These are phyloP conservation scores for Atta cephalotes DNA, from an alignment of 1,140 invertebrate species.

Conservation along the genomic window DNA sequence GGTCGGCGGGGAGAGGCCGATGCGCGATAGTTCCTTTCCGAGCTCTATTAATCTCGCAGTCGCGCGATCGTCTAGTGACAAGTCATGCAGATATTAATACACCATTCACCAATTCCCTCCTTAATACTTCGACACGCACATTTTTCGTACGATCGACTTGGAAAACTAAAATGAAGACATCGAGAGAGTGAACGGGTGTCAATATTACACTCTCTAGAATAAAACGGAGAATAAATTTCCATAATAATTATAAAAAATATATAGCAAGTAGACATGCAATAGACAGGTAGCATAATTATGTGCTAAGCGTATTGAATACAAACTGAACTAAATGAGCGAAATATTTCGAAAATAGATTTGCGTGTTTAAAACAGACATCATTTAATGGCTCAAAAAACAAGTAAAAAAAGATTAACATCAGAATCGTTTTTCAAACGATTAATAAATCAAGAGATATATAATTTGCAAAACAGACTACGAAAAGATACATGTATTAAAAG, in stretches of 20 bases:
- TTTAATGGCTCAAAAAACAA: not conserved
- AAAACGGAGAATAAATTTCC: not conserved
- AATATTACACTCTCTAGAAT: slow-evolving; percentile 6
- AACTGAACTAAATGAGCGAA: not conserved
- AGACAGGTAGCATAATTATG: not conserved
- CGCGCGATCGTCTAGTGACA: slow-evolving; percentile 24
- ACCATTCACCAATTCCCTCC: slow-evolving; percentile 25
- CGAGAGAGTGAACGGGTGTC: not conserved
- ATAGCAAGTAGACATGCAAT: not conserved
- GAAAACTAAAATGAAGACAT: slow-evolving; percentile 9
- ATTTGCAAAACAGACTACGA: not conserved
- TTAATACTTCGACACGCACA: not conserved
- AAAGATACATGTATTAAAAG: not conserved
- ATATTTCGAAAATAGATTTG: not conserved
- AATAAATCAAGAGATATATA: not conserved
- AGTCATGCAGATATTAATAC: slow-evolving; percentile 11
- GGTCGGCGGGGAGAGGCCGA: slow-evolving; percentile 16
- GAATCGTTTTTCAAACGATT: not conserved
- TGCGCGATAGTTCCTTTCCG: slow-evolving; percentile 52
- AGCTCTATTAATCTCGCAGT: slow-evolving; percentile 79
- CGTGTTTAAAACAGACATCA: not conserved
- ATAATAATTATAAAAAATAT: not conserved
- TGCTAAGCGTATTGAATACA: not conserved
- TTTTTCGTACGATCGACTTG: slow-evolving; percentile 35
- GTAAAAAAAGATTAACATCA: not conserved